Evolutionary conservation across 2,797 vertebrate genomes (phyloP).

Genomic region (Rhabdomys pumilio): DNA sequence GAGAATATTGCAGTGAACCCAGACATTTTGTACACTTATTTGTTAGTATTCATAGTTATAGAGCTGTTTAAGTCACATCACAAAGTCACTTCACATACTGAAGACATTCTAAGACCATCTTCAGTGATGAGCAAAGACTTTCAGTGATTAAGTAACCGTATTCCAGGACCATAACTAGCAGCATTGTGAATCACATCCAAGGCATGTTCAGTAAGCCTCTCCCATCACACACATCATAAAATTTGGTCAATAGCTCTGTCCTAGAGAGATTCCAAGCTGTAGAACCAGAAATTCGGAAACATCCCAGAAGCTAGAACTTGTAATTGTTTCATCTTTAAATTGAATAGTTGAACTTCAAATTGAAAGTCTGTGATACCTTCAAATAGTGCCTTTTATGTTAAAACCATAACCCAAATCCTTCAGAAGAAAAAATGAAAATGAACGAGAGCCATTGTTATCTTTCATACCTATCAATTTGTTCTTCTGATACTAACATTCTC

Average conservation of each 20-base stretch:
- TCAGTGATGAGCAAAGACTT: conserved; percentile 21
- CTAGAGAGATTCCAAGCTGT: neutral
- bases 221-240: neutral
- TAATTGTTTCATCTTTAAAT: neutral
- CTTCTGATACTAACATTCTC: conserved; percentile 30
- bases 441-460: conserved; percentile 10
- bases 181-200: neutral
- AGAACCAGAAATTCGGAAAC: neutral
- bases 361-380: neutral
- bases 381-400: neutral
- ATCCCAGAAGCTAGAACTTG: neutral
- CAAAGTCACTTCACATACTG: neutral
- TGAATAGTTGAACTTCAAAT: conserved; percentile 35
- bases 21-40: conserved; percentile 22
- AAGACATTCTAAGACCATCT: neutral
- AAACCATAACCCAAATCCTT: conserved; percentile 47
- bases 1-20: neutral
- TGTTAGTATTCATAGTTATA: neutral
- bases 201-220: neutral
- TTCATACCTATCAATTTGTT: conserved; percentile 36
- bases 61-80: neutral
- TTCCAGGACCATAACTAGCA: neutral
- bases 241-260: neutral
- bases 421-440: conserved; percentile 47
- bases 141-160: neutral